Base-by-base conservation (phyloP, 2,113 vertebrate species). In the Pachyramphus minor region DNA sequence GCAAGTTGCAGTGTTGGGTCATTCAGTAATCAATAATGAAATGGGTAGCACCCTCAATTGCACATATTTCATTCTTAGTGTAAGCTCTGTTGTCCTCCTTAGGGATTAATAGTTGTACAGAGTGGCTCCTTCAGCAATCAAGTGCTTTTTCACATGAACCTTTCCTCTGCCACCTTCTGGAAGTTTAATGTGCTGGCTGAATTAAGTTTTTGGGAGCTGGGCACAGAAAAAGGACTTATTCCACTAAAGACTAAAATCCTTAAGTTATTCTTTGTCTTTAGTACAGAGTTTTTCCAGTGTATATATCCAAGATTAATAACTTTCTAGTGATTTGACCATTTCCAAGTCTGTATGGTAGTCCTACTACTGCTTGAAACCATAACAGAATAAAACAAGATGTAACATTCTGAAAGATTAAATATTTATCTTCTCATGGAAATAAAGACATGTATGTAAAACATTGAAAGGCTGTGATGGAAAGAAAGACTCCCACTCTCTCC, bases 11-110 rank as follows among this genome's bases (percentile, higher is more conserved):
- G 91, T 93, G 92, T 84, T 95, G 91, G 95, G 90, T 97, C 96
- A 96, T 93, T 96, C 94, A 95, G 91, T 92, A 95, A 98, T 98
- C 98, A 98, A 98, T 98, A 98, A 97, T 97, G 95, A 97, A 98
- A 97, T 80, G 93, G 95, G 93, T 81, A 93, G 91, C 86, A 60
- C 68, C 69, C 66, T 88, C 80, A 86, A 85, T 56, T 88, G 90
- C 89, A 91, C 91, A 83, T 96, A 97, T 96, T 97, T 95, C 88
- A 96, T 77, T 84, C 78, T 91, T 81, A 93, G 83, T 94, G 91
- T 95, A 95, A 96, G 52, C 60, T 94, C 31, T 58, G 86, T 78
- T 50, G 24, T 95, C 64, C 83, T 94, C 97, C 94, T 85, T 68
- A 53, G 63, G 81, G 95, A 97, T 93, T 97, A 95, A 97, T 97